Evolutionary conservation across 2,888 invertebrate genomes (phyloP).

Genomic region (Leptarthrus brevirostris): DNA sequence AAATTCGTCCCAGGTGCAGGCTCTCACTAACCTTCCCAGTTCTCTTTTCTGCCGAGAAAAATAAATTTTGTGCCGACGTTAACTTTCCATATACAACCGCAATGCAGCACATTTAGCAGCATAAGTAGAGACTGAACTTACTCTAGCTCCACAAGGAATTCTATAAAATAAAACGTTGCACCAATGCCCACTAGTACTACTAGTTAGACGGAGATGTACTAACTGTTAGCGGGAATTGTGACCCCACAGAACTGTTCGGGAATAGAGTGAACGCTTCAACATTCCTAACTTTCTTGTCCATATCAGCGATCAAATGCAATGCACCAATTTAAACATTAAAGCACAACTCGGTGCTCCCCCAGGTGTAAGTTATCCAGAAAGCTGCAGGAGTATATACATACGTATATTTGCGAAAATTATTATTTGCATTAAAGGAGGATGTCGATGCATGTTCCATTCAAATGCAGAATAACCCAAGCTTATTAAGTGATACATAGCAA

Average conservation of each 20-base stretch:
- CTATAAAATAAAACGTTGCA: neutral
- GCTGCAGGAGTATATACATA: too few relatives aligned
- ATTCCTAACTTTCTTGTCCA: too few relatives aligned
- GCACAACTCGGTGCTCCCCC: too few relatives aligned
- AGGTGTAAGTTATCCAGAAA: too few relatives aligned
- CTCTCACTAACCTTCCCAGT: neutral
- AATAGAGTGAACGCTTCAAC: too few relatives aligned
- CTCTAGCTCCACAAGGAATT: neutral
- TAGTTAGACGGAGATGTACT: neutral
- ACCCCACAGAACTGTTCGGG: neutral
- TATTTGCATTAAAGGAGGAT: too few relatives aligned
- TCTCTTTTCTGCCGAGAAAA: slow-evolving; percentile 19
- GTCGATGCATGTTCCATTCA: too few relatives aligned
- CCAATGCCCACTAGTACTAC: neutral
- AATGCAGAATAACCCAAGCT: too few relatives aligned
- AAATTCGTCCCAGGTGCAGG: neutral
- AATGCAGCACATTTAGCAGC: slow-evolving; percentile 45
- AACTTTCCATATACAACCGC: slow-evolving; percentile 46
- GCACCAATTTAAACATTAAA: too few relatives aligned
- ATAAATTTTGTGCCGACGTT: slow-evolving; percentile 45
- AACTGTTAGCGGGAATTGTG: neutral
- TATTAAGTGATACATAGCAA: too few relatives aligned
- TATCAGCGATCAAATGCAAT: too few relatives aligned
- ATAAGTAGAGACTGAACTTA: neutral
- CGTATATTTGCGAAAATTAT: too few relatives aligned